Percentiles rank a stretch among this genome's conserved stretches.
Evolutionary conservation across 2,797 vertebrate genomes (phyloP).

Genomic region (Fringilla coelebs): DNA sequence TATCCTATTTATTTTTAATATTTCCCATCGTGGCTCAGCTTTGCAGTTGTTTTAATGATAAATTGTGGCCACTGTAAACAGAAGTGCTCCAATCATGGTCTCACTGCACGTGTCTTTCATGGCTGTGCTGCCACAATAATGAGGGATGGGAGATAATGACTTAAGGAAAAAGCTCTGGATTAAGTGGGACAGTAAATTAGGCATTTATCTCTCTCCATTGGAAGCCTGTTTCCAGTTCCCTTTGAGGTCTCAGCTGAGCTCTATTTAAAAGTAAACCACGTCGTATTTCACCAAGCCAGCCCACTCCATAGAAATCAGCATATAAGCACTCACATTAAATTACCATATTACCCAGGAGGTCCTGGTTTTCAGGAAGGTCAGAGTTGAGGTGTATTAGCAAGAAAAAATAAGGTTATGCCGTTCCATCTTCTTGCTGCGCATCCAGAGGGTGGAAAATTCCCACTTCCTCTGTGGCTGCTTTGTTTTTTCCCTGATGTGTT

Average conservation of each 20-base stretch:
- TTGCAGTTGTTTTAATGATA: slow-evolving; percentile 47
- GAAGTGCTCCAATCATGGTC: slow-evolving; percentile 65
- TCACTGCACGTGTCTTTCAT: slow-evolving; percentile 61
- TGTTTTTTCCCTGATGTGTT: background rate
- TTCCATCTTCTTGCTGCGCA: background rate
- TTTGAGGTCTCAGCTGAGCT: slow-evolving; percentile 60
- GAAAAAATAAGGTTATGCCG: slow-evolving; percentile 36
- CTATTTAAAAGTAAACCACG: slow-evolving; percentile 66
- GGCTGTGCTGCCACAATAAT: slow-evolving; percentile 59
- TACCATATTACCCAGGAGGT: slow-evolving; percentile 65
- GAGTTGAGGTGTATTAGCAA: slow-evolving; percentile 60
- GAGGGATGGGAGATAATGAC: slow-evolving; percentile 67
- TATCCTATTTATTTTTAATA: slow-evolving; percentile 53
- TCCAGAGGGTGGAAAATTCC: slow-evolving; percentile 20
- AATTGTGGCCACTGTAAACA: slow-evolving; percentile 68
- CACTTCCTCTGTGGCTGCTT: background rate
- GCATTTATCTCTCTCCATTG: slow-evolving; percentile 71
- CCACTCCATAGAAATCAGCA: slow-evolving; percentile 53
- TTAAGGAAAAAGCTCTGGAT: slow-evolving; percentile 66
- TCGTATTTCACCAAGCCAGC: slow-evolving; percentile 63
- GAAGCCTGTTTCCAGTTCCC: slow-evolving; percentile 57
- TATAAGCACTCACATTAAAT: slow-evolving; percentile 58
- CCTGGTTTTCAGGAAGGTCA: slow-evolving; percentile 60
- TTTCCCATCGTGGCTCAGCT: slow-evolving; percentile 42
- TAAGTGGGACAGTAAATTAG: slow-evolving; percentile 74